A percentile compares a stretch with the other conserved stretches of the same genome.
These are phyloP conservation scores for Poliocrania exsul DNA, from an alignment of 2,797 vertebrate species.

Conservation along the genomic window DNA sequence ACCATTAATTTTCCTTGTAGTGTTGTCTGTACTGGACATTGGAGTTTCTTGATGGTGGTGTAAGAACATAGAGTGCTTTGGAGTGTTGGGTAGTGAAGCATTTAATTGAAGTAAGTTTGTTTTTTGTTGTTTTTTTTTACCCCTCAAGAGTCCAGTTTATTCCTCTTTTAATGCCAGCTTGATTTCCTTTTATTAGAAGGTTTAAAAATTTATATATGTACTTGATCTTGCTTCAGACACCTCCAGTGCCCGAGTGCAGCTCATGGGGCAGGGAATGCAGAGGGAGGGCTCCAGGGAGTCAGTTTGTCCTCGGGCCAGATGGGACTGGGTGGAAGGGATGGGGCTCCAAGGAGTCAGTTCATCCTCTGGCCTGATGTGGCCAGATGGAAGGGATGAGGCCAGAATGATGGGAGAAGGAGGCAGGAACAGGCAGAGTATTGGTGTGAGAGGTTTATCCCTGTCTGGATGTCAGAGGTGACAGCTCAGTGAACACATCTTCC, in stretches of 20 bases:
- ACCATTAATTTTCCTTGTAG: slow-evolving; percentile 52
- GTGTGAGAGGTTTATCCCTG: background rate
- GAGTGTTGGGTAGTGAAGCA: slow-evolving; percentile 49
- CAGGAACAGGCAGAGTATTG: background rate
- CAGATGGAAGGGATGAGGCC: background rate
- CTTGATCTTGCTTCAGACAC: background rate
- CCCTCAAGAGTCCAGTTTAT: background rate
- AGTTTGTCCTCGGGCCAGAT: background rate
- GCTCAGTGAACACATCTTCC: background rate
- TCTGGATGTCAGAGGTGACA: background rate
- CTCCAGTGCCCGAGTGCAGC: background rate
- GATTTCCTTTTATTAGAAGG: background rate
- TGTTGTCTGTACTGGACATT: slow-evolving; percentile 47
- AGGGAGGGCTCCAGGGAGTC: background rate
- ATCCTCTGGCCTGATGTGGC: background rate
- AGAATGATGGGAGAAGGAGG: background rate
- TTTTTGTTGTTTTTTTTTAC: background rate
- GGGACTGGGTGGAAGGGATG: background rate
- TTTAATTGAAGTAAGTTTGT: slow-evolving; percentile 54
- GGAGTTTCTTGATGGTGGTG: slow-evolving; percentile 40
- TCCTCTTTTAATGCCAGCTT: background rate
- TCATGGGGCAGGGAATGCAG: background rate
- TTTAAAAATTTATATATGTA: background rate
- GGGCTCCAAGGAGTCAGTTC: background rate
- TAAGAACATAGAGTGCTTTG: slow-evolving; percentile 57